Evolutionary conservation across 2,797 vertebrate species (phyloP), one percentile per base, ranked within the genome.

Genomic region (Austrolebias charrua): DNA sequence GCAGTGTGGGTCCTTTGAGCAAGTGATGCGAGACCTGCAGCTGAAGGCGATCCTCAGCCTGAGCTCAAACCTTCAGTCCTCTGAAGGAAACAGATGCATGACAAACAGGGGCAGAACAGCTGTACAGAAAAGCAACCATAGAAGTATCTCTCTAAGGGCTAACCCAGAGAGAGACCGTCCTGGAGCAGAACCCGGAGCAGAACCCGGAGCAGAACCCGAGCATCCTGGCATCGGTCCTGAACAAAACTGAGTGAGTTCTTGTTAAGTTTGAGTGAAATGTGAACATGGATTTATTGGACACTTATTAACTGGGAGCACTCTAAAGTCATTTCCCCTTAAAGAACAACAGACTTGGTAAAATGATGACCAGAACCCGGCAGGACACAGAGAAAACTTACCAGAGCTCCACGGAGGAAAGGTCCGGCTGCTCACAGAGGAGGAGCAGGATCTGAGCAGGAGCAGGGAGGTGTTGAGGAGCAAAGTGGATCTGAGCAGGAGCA

Each of bases 161-260:
- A 84, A 88, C 84, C 83, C 82, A 60, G 13, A 71, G 47, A 61
- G 75, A 83, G 70, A 71, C 55, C 24, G 78, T 62, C 60, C 66
- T 52, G 42, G 81, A n/a, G 24, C 24, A 24, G 24, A 73, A 73
- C 61, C 58, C 42, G 38, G 63, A 50, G 24, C 24, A 24, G 24
- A 73, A 73, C 61, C 58, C 42, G 38, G 63, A 50, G 48, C 50
- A 52, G 55, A 63, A 19, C 40, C 28, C 12, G 24, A 72, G 60
- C 52, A 58, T 72, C 62, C 70, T 74, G 69, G 31, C 3, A 11
- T 43, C 1, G 51, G 49, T 59, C 44, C 44, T 69, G 65, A 38
- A 38, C 3, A 38, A 38, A 38, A 38, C 10, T 24, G 3, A 24
- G 35, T 10, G 35, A 38, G 8, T 10, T 38, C 12, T 38, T 38